Evolutionary conservation across 2,797 vertebrate species (phyloP), one percentile per base, ranked within the genome.

Genomic region (Oryzias dopingdopingensis): DNA sequence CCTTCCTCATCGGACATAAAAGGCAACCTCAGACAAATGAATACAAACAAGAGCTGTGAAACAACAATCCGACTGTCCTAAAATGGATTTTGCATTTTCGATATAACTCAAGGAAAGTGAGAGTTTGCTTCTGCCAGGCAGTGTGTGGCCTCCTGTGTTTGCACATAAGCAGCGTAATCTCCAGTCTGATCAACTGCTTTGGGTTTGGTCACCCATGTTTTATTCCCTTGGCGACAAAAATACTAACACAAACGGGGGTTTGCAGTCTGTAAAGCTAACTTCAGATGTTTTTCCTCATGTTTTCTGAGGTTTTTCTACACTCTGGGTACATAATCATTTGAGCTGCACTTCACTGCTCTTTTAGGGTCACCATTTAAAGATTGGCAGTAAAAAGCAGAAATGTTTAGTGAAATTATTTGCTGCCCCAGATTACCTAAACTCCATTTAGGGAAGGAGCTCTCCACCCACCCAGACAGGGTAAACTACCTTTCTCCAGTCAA

Each of bases 181-280:
- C 47, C 56, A 74, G 77, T 50, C 72, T 60, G 79, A 88, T 88
- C 82, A 67, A 65, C 69, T 59, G 24, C 70, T 72, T 70, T 75
- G 85, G 82, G 82, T 78, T 86, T 80, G 77, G 76, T 88, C 77
- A 83, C 77, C 84, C 79, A 56, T 86, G 81, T 87, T 82, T 64
- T 80, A 85, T 84, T 84, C 72, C 82, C 74, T 51, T 41, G 63
- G 66, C 60, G 67, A 86, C 74, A 74, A 67, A 22, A 66, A 59
- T 14, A 69, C 20, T 69, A 72, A 40, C 56, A 67, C 65, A 80
- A 73, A 66, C 78, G 70, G 44, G 42, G 58, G 59, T 62, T 65
- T 54, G 58, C 29, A 56, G 50, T 1, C 0, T 70, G 15, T 65
- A 70, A 52, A 59, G 46, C 37, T 46, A 41, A 56, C 58, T 48